A percentile compares a stretch with the other conserved stretches of the same genome.
Conservation (phyloP, 1,140 invertebrate genomes). For the Maniola jurtina region DNA sequence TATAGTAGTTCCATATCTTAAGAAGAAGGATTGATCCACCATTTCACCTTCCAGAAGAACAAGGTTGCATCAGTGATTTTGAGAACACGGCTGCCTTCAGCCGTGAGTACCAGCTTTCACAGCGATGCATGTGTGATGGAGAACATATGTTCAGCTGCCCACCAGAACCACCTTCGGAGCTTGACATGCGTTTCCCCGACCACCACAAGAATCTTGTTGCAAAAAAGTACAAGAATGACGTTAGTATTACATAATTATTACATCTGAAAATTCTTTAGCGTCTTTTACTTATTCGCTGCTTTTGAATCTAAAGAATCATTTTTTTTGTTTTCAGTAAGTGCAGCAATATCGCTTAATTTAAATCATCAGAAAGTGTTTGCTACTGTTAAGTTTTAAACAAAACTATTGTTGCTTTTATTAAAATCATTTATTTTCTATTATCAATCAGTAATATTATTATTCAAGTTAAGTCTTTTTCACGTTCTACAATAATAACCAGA, state of each 20-base stretch:
- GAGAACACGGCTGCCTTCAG: conserved; percentile 98
- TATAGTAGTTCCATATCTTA: not conserved
- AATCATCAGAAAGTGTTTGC: no score
- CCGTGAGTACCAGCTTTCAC: conserved; percentile 93
- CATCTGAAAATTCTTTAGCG: not conserved
- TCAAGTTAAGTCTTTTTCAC: no score
- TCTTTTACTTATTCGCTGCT: no score
- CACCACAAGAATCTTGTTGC: conserved; percentile 86
- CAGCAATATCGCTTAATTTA: no score
- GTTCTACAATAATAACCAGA: no score
- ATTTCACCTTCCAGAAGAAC: conserved; percentile 78
- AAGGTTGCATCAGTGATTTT: conserved; percentile 95
- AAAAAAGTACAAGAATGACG: conserved; percentile 87
- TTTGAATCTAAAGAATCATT: no score
- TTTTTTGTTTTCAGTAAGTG: no score
- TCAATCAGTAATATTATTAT: no score
- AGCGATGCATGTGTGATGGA: conserved; percentile 98
- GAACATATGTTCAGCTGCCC: conserved; percentile 98
- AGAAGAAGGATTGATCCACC: not conserved
- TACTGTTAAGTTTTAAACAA: no score
- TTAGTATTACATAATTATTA: conserved; percentile 41
- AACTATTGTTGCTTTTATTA: no score
- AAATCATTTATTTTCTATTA: no score
- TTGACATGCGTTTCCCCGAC: conserved; percentile 76
- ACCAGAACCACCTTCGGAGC: conserved; percentile 51